phyloP scores from a whole-genome alignment of 2,888 invertebrate genomes.

The Sphaerophoria taeniata region DNA sequence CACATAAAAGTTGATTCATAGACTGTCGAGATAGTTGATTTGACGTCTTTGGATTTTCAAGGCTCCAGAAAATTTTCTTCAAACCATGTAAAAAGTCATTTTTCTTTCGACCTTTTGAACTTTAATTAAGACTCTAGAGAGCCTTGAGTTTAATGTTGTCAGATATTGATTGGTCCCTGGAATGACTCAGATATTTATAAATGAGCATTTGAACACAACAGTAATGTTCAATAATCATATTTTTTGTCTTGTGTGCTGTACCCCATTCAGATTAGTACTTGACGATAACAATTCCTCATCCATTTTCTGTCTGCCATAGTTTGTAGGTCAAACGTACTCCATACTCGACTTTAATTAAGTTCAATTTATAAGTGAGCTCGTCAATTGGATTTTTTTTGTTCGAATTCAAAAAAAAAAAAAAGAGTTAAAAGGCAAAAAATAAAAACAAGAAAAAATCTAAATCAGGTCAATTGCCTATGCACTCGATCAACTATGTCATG shows the following conservation, averaged over 20 bases:
- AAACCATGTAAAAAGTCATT: no score
- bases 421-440: not conserved
- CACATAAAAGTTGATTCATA: no score
- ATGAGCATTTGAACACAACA: not conserved
- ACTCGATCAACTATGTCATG: slow-evolving; percentile 15
- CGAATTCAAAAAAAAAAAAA: slow-evolving; percentile 35
- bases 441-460: slow-evolving; percentile 21
- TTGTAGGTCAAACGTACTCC: slow-evolving; percentile 8
- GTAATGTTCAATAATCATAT: not conserved
- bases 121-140: not conserved
- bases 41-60: no score
- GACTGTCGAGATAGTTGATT: no score
- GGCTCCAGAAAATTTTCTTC: no score
- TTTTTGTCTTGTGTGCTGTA: not conserved
- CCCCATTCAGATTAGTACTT: not conserved
- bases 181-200: not conserved
- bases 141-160: not conserved
- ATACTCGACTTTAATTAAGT: slow-evolving; percentile 54
- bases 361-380: slow-evolving; percentile 54
- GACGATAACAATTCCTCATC: not conserved
- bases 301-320: slow-evolving; percentile 9
- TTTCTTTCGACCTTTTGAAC: no score
- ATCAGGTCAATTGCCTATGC: slow-evolving; percentile 68
- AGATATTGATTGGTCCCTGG: not conserved
- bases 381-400: slow-evolving; percentile 43